These are phyloP conservation scores for Exephanes ischioxanthus DNA, from an alignment of 2,888 invertebrate species.

Conservation along the genomic window DNA sequence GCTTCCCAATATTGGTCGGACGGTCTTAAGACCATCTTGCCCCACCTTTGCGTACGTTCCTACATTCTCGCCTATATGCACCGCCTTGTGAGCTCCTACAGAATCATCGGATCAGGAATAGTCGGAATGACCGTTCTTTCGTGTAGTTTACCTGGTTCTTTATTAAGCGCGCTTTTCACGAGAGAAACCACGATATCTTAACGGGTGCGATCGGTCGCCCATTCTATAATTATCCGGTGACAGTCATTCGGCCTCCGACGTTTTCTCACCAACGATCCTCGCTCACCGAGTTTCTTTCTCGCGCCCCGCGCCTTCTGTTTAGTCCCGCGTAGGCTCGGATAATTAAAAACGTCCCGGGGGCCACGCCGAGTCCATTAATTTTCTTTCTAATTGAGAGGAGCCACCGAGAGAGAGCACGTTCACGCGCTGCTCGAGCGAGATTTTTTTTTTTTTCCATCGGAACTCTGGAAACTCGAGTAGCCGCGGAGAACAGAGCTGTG, in stretches of 20 bases:
- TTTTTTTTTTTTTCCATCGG: slow-evolving; percentile 29
- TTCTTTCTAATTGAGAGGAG: slow-evolving; percentile 64
- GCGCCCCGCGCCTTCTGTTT: slow-evolving; percentile 19
- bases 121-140: background rate
- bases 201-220: slow-evolving; percentile 30
- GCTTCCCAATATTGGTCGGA: background rate
- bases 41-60: too few relatives aligned
- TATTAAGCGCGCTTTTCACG: slow-evolving; percentile 24
- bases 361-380: slow-evolving; percentile 60
- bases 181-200: slow-evolving; percentile 47
- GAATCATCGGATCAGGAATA: background rate
- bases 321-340: slow-evolving; percentile 32
- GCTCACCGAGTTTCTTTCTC: slow-evolving; percentile 14
- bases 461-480: slow-evolving; percentile 56
- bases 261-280: slow-evolving; percentile 32
- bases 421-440: slow-evolving; percentile 45
- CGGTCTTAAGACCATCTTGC: too few relatives aligned
- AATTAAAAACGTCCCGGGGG: slow-evolving; percentile 62
- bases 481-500: slow-evolving; percentile 41
- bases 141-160: slow-evolving; percentile 28
- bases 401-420: slow-evolving; percentile 45
- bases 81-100: background rate
- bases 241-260: slow-evolving; percentile 45
- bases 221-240: slow-evolving; percentile 58
- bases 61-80: background rate